These are phyloP conservation scores for Thomomys bottae DNA, from an alignment of 2,113 vertebrate genomes.

Conservation along the genomic window DNA sequence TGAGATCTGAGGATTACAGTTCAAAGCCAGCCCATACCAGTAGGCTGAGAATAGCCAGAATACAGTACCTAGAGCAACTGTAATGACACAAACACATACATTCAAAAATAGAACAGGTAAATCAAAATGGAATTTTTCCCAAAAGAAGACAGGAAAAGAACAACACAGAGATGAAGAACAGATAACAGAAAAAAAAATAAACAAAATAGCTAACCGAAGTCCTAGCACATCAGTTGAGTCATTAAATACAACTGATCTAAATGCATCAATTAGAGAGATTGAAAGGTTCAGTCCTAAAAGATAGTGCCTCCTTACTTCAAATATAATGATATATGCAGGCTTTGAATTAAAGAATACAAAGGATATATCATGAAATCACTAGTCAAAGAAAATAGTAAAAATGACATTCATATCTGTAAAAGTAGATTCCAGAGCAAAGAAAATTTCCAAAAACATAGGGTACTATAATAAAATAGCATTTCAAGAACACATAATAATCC, in stretches of 20 bases:
- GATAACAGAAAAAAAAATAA: background rate
- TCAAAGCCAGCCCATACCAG: background rate
- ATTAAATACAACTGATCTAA: conserved; percentile 28
- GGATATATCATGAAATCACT: background rate
- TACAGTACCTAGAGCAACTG: background rate
- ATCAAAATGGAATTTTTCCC: background rate
- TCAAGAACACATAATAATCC: background rate
- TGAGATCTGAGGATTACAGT: too few relatives aligned
- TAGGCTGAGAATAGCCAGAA: background rate
- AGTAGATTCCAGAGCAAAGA: background rate
- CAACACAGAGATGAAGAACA: conserved; percentile 1
- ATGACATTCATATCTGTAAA: background rate
- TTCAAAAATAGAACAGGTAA: background rate
- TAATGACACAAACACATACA: background rate
- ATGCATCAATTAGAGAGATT: background rate
- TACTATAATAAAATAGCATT: background rate
- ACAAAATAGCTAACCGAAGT: background rate
- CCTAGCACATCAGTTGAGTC: background rate
- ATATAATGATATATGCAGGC: conserved; percentile 2
- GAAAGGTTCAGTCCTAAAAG: background rate
- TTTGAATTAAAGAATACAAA: conserved; percentile 1
- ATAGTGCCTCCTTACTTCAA: background rate
- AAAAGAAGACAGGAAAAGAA: background rate
- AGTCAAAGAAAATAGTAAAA: background rate
- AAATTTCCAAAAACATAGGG: conserved; percentile 25